Percentiles rank a stretch among this genome's conserved stretches.
These are phyloP conservation scores for Dinoponera quadriceps DNA, from an alignment of 1,140 invertebrate species.

Conservation along the genomic window DNA sequence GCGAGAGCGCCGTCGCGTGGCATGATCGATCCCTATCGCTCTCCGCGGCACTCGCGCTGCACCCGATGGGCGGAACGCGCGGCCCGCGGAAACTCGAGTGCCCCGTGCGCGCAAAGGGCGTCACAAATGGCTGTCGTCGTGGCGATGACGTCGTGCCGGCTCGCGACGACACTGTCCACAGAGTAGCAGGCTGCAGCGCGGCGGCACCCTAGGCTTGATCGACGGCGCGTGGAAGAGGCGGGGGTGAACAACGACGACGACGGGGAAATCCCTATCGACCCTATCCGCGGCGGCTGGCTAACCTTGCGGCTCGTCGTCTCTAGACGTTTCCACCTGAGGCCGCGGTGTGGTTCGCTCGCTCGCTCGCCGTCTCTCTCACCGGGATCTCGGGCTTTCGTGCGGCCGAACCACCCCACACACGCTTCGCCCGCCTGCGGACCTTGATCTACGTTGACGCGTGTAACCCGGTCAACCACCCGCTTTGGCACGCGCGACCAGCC, in stretches of 20 bases:
- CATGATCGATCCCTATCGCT: slow-evolving; percentile 59
- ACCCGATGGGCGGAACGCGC: slow-evolving; percentile 35
- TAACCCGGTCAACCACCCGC: slow-evolving; percentile 55
- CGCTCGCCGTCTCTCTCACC: background rate
- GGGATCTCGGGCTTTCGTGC: background rate
- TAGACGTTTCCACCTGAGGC: slow-evolving; percentile 37
- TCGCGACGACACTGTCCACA: slow-evolving; percentile 25
- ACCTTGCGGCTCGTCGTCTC: slow-evolving; percentile 58
- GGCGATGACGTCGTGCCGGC: slow-evolving; percentile 46
- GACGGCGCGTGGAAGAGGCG: slow-evolving; percentile 43
- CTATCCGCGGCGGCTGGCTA: slow-evolving; percentile 50
- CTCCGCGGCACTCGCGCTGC: slow-evolving; percentile 50
- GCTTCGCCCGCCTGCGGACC: background rate
- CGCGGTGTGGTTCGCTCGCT: slow-evolving; percentile 22
- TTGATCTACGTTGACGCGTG: slow-evolving; percentile 59
- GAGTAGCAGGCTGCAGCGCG: slow-evolving; percentile 39
- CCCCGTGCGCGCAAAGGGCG: slow-evolving; percentile 43
- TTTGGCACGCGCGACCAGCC: slow-evolving; percentile 52
- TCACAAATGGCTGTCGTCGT: slow-evolving; percentile 53
- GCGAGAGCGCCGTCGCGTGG: slow-evolving; percentile 58
- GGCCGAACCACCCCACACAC: background rate
- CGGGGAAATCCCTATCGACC: slow-evolving; percentile 54
- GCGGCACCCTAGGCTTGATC: slow-evolving; percentile 23
- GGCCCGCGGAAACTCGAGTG: slow-evolving; percentile 28
- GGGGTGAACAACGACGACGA: slow-evolving; percentile 1